Conservation (phyloP, 1,140 invertebrate species). For the Drosophila lacertosa region DNA sequence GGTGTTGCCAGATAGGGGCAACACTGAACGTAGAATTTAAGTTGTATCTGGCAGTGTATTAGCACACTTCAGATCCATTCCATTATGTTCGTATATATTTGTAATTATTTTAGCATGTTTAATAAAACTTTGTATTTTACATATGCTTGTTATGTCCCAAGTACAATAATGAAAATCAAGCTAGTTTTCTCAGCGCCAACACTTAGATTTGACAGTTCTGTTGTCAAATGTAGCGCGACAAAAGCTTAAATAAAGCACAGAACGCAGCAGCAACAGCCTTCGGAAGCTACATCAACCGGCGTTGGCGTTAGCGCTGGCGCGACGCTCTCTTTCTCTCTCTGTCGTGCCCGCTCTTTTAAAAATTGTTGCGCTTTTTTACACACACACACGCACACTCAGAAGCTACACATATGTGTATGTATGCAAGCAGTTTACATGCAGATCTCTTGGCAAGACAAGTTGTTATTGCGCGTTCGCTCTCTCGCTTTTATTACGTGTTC, state of each 20-base stretch:
- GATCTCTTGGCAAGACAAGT: slow-evolving; percentile 37
- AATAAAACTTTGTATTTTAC: no score
- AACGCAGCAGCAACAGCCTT: slow-evolving; percentile 16
- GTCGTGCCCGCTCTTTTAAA: slow-evolving; percentile 20
- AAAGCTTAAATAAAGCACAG: slow-evolving; percentile 31
- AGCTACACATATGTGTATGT: slow-evolving; percentile 11
- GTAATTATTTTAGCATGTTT: no score
- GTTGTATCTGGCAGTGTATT: slow-evolving; percentile 7
- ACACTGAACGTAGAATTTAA: slow-evolving; percentile 7
- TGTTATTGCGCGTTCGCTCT: slow-evolving; percentile 17
- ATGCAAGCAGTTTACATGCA: slow-evolving; percentile 11
- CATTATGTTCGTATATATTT: background rate
- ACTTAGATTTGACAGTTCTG: slow-evolving; percentile 24
- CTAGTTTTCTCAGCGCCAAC: background rate
- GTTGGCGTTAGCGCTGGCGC: slow-evolving; percentile 21
- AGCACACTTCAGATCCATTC: background rate
- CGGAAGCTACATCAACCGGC: slow-evolving; percentile 19
- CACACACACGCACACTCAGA: background rate
- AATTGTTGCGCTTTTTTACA: slow-evolving; percentile 49
- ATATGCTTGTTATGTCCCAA: background rate
- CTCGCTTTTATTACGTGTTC: slow-evolving; percentile 18
- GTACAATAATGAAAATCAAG: background rate
- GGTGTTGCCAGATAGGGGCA: slow-evolving; percentile 33
- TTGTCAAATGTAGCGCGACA: slow-evolving; percentile 44
- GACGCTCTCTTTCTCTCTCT: slow-evolving; percentile 15